phyloP scores from a whole-genome alignment of 2,888 invertebrate genomes.

The Epinotia brunnichana region DNA sequence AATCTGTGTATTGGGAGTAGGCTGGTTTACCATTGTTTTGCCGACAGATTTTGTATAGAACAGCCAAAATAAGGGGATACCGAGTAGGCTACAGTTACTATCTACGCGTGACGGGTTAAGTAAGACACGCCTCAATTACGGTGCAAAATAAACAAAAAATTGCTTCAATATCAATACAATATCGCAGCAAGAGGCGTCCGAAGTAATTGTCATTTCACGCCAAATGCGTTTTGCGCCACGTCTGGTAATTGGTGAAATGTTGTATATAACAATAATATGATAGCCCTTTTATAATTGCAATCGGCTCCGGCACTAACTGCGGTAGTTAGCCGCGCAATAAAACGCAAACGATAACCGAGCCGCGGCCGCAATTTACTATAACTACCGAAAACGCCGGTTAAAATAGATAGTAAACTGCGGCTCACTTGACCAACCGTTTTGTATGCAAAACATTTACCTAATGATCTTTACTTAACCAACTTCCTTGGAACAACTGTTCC shows the following conservation, averaged over 20 bases:
- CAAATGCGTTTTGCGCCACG: background rate
- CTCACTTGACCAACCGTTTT: background rate
- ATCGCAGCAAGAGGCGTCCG: background rate
- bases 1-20: no score
- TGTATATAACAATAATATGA: background rate
- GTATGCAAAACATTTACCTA: background rate
- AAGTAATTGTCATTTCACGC: background rate
- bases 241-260: background rate
- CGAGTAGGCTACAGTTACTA: no score
- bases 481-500: background rate
- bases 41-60: no score
- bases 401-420: conserved; percentile 16
- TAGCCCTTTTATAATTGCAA: conserved; percentile 47
- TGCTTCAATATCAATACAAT: background rate
- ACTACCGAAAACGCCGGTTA: conserved; percentile 31
- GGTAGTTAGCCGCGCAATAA: conserved; percentile 58
- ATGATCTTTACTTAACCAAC: background rate
- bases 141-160: background rate
- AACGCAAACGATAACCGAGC: conserved; percentile 69
- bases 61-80: no score
- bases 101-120: no score
- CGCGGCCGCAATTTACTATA: conserved; percentile 51
- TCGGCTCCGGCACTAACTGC: conserved; percentile 50
- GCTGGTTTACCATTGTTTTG: no score
- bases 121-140: no score